These are phyloP conservation scores for Palythoa heliodiscus DNA, from an alignment of 92 coral and sea anemone genomes.

Conservation along the genomic window DNA sequence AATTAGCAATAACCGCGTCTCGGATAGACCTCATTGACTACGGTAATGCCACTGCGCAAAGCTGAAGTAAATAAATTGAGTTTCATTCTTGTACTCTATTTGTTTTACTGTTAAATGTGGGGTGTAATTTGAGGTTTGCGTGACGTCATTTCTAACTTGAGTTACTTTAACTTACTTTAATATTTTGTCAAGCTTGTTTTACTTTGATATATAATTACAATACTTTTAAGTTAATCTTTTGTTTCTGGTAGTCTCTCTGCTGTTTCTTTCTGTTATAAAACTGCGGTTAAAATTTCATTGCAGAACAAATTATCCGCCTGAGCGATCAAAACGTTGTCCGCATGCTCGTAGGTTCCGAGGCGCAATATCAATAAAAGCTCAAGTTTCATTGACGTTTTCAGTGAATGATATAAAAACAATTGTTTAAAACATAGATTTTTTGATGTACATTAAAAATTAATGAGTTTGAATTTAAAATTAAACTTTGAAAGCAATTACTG, in stretches of 20 bases:
- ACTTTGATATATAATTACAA: neutral
- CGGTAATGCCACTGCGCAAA: slow-evolving; percentile 98
- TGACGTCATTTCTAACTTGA: too few species aligned
- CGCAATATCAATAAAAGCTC: too few species aligned
- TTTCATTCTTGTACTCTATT: neutral
- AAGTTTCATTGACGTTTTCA: neutral
- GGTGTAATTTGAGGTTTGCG: neutral
- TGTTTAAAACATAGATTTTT: too few species aligned
- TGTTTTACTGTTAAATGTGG: slow-evolving; percentile 15
- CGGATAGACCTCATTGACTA: slow-evolving; percentile 92
- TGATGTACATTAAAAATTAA: too few species aligned
- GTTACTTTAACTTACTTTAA: too few species aligned
- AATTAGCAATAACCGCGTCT: slow-evolving; percentile 97
- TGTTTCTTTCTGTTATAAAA: too few species aligned
- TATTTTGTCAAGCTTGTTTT: neutral
- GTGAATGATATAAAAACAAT: neutral
- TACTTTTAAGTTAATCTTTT: too few species aligned
- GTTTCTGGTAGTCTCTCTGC: too few species aligned
- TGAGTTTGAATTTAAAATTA: too few species aligned
- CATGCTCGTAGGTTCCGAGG: neutral
- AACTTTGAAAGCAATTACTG: neutral
- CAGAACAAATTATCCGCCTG: too few species aligned
- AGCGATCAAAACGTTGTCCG: neutral
- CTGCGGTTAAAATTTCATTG: too few species aligned
- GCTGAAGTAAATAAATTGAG: slow-evolving; percentile 7